These are phyloP conservation scores for Uromys caudimaculatus DNA, from an alignment of 2,797 vertebrate genomes.

Conservation along the genomic window DNA sequence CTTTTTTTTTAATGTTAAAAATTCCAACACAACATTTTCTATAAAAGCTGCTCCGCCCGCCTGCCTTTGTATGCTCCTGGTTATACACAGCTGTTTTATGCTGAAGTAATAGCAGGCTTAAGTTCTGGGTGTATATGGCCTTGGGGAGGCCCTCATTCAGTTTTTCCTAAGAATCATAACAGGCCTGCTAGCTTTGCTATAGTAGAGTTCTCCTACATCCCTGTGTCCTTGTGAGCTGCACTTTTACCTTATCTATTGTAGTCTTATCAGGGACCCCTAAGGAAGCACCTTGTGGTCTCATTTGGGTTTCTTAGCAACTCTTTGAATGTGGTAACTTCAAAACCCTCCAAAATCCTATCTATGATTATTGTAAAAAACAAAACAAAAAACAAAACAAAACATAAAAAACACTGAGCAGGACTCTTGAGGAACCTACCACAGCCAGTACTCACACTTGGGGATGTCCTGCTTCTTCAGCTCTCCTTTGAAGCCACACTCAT, in stretches of 20 bases:
- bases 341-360: background rate
- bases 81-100: background rate
- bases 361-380: background rate
- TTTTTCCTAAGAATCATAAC: background rate
- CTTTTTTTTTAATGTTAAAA: background rate
- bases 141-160: background rate
- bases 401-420: background rate
- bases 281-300: background rate
- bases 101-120: background rate
- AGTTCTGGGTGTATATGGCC: background rate
- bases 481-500: background rate
- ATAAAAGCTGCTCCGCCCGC: background rate
- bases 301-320: background rate
- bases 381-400: background rate
- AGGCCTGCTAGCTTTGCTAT: background rate
- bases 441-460: background rate
- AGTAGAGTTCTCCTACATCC: background rate
- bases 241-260: background rate
- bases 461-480: background rate
- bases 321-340: background rate
- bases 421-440: background rate
- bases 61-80: background rate
- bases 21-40: background rate
- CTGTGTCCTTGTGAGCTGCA: background rate
- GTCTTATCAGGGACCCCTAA: background rate